A percentile compares a stretch with the other conserved stretches of the same genome.
These are phyloP conservation scores for Harpagoxenus sublaevis DNA, from an alignment of 2,888 invertebrate genomes.

Conservation along the genomic window DNA sequence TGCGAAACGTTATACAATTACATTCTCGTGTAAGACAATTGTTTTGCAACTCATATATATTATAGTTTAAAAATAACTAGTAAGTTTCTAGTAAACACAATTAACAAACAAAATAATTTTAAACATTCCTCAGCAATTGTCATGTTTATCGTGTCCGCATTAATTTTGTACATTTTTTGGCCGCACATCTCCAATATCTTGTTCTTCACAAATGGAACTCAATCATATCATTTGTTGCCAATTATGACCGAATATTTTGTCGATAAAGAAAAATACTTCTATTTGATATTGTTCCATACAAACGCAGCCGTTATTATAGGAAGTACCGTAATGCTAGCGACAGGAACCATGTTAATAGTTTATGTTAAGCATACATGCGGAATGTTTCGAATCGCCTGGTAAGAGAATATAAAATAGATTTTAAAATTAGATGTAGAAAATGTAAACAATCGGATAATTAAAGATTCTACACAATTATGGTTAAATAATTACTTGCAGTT, in stretches of 20 bases:
- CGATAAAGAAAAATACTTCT: background rate
- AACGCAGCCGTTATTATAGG: background rate
- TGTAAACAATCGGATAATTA: background rate
- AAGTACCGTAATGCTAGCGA: background rate
- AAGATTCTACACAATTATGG: background rate
- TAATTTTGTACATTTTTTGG: background rate
- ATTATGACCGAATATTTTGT: background rate
- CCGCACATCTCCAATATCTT: background rate
- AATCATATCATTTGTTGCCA: background rate
- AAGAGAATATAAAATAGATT: background rate
- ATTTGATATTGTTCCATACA: background rate
- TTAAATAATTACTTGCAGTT: background rate
- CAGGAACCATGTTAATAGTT: background rate
- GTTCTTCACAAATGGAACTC: background rate
- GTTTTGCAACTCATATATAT: background rate
- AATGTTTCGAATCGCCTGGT: slow-evolving; percentile 24
- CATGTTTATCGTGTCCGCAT: background rate
- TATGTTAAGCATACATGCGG: background rate
- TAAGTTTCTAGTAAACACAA: background rate
- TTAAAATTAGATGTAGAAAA: background rate
- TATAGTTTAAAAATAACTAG: background rate
- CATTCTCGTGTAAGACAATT: background rate
- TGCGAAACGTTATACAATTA: background rate
- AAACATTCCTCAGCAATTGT: background rate
- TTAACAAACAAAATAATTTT: background rate